phyloP scores from a whole-genome alignment of 2,797 vertebrate genomes.

The Sparidentex hasta region DNA sequence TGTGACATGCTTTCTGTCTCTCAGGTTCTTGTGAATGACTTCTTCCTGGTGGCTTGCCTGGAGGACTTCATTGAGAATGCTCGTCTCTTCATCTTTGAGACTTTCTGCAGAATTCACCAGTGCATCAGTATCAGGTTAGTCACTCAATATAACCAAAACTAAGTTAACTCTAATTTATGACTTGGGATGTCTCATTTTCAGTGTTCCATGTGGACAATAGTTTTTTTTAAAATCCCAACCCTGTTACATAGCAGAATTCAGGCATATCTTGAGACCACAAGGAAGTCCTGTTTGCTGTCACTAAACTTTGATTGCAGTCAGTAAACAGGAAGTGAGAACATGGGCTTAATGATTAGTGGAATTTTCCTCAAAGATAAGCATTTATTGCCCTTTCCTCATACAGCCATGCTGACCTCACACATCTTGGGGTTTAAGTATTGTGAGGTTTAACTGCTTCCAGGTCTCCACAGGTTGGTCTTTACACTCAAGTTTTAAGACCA shows the following conservation, averaged over 20 bases:
- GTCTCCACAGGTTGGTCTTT: conserved; percentile 66
- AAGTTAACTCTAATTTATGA: background rate
- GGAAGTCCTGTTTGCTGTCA: conserved; percentile 39
- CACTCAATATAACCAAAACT: background rate
- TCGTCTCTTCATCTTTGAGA: conserved; percentile 98
- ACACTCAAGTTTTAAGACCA: conserved; percentile 75
- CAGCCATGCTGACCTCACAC: conserved; percentile 63
- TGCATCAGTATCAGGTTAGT: conserved; percentile 97
- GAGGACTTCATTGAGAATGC: conserved; percentile 99
- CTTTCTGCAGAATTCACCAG: conserved; percentile 98
- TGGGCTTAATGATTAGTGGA: conserved; percentile 69
- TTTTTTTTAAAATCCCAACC: background rate
- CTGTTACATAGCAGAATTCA: conserved; percentile 17
- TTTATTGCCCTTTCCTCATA: conserved; percentile 78
- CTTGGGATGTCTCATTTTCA: background rate
- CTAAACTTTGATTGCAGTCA: conserved; percentile 33
- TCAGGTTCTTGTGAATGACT: conserved; percentile 98
- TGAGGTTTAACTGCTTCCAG: conserved; percentile 76
- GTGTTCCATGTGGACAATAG: background rate
- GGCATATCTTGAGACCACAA: conserved; percentile 27
- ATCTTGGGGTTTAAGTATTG: conserved; percentile 70
- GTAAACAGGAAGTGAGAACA: conserved; percentile 66
- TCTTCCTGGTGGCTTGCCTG: conserved; percentile 97
- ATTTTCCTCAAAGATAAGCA: conserved; percentile 71
- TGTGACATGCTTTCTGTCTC: conserved; percentile 32